Evolutionary conservation across 2,797 vertebrate species (phyloP).

Genomic region (Melanotaenia maccullochi): DNA sequence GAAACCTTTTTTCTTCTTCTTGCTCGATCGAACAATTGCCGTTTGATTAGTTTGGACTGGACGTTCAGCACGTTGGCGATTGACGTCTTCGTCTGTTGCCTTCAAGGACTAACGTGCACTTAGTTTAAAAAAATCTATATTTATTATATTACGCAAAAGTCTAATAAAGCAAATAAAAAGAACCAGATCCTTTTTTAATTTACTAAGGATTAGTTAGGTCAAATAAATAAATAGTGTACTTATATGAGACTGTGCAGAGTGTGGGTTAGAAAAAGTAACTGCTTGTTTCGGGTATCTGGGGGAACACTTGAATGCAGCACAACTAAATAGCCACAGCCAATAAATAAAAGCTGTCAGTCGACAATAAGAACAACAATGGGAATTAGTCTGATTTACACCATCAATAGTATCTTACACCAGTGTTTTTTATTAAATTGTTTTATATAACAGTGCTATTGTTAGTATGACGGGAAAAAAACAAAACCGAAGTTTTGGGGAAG

Average conservation of each 20-base stretch:
- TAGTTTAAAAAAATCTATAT: not conserved
- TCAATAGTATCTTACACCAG: not conserved
- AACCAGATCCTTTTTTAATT: not conserved
- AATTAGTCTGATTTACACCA: fast-evolving
- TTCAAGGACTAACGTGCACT: not conserved
- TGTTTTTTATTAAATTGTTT: not conserved
- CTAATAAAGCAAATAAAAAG: not conserved
- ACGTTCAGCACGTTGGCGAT: not conserved
- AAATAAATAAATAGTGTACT: not conserved
- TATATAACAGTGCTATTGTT: constrained; percentile 13
- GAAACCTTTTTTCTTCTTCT: not conserved
- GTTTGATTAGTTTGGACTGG: constrained; percentile 63
- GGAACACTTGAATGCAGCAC: constrained; percentile 40
- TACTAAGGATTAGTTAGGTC: not conserved
- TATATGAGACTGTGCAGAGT: not conserved
- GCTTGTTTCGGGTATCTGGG: fast-evolving
- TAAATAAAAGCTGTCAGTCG: constrained; percentile 34
- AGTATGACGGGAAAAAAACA: constrained; percentile 54
- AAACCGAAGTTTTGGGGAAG: constrained; percentile 40
- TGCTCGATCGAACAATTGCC: constrained; percentile 18
- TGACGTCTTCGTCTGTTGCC: constrained; percentile 38
- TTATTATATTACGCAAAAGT: not conserved
- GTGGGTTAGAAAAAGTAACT: not conserved
- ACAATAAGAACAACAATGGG: constrained; percentile 3
- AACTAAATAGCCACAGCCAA: not conserved